Evolutionary conservation across 2,888 invertebrate genomes (phyloP).

Genomic region (Philaethria dido): DNA sequence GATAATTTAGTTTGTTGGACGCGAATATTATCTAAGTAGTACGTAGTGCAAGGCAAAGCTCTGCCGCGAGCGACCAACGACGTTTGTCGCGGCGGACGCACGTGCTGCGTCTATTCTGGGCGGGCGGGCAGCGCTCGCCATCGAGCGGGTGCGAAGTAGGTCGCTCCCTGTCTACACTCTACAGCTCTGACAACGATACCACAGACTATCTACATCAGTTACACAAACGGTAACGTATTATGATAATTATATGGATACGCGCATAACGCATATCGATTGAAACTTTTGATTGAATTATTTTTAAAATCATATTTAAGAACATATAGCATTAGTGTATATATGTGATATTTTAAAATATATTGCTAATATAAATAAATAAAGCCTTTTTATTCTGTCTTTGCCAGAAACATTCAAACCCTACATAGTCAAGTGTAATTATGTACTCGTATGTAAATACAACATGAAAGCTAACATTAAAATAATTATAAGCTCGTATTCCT

Average conservation of each 20-base stretch:
- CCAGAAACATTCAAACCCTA: too few relatives aligned
- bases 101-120: constrained; percentile 83
- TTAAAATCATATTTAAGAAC: neutral
- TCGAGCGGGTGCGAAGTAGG: constrained; percentile 78
- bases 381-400: neutral
- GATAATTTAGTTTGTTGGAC: constrained; percentile 42
- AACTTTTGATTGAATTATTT: neutral
- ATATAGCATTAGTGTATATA: neutral
- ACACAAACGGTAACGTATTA: constrained; percentile 24
- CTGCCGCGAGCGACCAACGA: constrained; percentile 49
- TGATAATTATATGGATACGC: neutral
- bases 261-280: neutral
- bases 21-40: constrained; percentile 30
- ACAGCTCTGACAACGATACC: constrained; percentile 47
- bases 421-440: too few relatives aligned
- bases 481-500: constrained; percentile 3
- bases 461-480: constrained; percentile 1
- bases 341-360: neutral
- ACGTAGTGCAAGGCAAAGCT: constrained; percentile 43
- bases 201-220: constrained; percentile 43
- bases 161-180: constrained; percentile 60
- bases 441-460: neutral
- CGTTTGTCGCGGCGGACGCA: constrained; percentile 76
- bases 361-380: neutral
- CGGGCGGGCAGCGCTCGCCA: constrained; percentile 60